Evolutionary conservation across 2,888 invertebrate species (phyloP).

Genomic region (Cryptophagus acutangulus): DNA sequence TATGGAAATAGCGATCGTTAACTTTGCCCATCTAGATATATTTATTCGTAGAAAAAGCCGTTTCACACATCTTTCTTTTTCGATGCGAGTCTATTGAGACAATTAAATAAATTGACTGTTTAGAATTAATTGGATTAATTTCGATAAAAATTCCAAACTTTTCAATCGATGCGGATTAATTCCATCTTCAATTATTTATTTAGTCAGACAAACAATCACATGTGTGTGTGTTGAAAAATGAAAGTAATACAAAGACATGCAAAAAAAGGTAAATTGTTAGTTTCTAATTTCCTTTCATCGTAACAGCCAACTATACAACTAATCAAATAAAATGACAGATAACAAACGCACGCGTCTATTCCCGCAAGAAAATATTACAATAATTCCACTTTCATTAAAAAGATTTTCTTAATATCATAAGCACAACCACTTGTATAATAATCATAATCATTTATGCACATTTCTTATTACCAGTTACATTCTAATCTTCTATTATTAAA

Average conservation of each 20-base stretch:
- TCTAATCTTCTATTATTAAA: too few species aligned
- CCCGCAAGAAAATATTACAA: conserved; percentile 24
- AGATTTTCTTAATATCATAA: background rate
- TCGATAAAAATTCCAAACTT: conserved; percentile 4
- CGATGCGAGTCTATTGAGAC: background rate
- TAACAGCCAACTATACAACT: conserved; percentile 29
- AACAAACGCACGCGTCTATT: conserved; percentile 19
- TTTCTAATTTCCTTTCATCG: conserved; percentile 37
- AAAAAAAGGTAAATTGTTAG: conserved; percentile 22
- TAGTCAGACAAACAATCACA: too few species aligned
- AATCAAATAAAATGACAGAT: conserved; percentile 36
- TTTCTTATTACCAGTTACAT: too few species aligned
- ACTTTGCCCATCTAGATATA: conserved; percentile 13
- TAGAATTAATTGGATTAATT: background rate
- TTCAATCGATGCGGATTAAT: too few species aligned
- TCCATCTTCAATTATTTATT: too few species aligned
- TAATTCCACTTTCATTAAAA: conserved; percentile 33
- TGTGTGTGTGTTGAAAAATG: conserved; percentile 24
- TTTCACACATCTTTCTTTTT: background rate
- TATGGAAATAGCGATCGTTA: conserved; percentile 23
- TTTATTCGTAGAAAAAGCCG: conserved; percentile 2
- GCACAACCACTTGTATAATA: too few species aligned
- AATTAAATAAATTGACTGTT: background rate
- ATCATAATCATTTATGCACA: too few species aligned
- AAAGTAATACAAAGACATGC: conserved; percentile 21